Evolutionary conservation across 23 tunicate genomes (phyloP).

Genomic region (Phallusia fumigata): DNA sequence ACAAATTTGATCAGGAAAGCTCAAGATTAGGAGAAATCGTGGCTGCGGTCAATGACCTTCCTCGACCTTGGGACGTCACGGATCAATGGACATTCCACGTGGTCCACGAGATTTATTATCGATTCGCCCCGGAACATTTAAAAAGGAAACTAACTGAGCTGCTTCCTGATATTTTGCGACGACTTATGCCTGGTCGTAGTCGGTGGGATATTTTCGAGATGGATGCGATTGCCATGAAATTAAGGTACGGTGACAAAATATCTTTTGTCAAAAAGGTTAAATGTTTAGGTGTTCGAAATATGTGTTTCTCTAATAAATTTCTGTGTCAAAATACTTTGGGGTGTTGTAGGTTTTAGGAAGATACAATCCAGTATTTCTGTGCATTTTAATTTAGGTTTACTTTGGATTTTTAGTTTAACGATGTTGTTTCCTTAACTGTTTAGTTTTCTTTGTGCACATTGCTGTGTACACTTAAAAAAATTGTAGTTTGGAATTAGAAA

Average conservation of each 20-base stretch:
- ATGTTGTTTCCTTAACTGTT: no score
- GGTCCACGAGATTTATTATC: slow-evolving; percentile 42
- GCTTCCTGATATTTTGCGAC: slow-evolving; percentile 51
- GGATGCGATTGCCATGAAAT: slow-evolving; percentile 31
- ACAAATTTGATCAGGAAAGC: slow-evolving; percentile 25
- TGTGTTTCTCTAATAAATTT: no score
- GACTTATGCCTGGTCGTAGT: slow-evolving; percentile 23
- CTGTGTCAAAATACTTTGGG: no score
- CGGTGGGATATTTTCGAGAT: slow-evolving; percentile 54
- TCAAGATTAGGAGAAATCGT: slow-evolving; percentile 19
- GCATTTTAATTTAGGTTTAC: no score
- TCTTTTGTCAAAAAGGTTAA: no score
- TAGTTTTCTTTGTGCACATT: no score
- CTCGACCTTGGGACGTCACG: slow-evolving; percentile 13
- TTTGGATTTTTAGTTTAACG: no score
- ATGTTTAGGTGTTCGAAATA: no score
- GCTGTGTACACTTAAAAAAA: no score
- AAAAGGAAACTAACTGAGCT: slow-evolving; percentile 24
- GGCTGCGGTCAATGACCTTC: not conserved
- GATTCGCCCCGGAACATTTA: slow-evolving; percentile 40
- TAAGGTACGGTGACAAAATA: slow-evolving; percentile 15
- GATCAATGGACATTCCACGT: slow-evolving; percentile 37
- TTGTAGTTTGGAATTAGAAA: no score
- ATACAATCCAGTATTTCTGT: no score
- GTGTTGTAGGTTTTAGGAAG: no score